Evolutionary conservation across 2,888 invertebrate genomes (phyloP), one percentile per base, ranked within the genome.

Genomic region (Drosophila kuntzei): DNA sequence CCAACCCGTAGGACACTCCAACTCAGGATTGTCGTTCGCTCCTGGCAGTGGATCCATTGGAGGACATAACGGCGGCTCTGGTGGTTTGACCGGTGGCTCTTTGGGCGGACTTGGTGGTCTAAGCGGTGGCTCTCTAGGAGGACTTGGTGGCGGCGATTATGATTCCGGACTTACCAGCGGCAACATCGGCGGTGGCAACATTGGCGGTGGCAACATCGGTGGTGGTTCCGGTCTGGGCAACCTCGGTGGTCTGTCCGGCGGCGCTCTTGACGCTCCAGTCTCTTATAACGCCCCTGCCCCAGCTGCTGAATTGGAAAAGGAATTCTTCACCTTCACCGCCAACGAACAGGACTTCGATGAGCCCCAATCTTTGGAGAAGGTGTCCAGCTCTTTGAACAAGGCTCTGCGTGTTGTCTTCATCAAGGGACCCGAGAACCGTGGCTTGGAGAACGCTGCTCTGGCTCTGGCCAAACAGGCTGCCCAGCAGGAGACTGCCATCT

Each of bases 401-500:
- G 85, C 67, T 57, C 82, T 90, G 27, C 90, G 89, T 20, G 88
- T 90, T 47, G 73, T 90, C 37, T 90, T 91, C 71, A 90, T 91
- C 59, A 89, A 83, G 76, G 83, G 89, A 36, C 90, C 89, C 58
- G 90, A 90, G 70, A 90, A 89, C 78, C 86, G 82, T 71, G 90
- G 77, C 0, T 41, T 90, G 32, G 80, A 80, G 16, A 79, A 90
- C 72, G 90, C 90, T 46, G 90, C 90, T 20, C 67, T 90, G 54
- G 82, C 88, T 22, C 46, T 89, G 62, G 90, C 88, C 9, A 86
- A 80, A 18, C 87, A 90, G 70, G 80, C 86, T 60, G 76, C 85
- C 53, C 85, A 90, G 58, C 90, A 91, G 20, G 90, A 90, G 74
- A 91, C 91, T 4, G 90, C 90, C 63, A 90, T 91, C 62, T 91